Conservation (phyloP, 2,888 invertebrate species). For the Trypoxylon attenuatum region DNA sequence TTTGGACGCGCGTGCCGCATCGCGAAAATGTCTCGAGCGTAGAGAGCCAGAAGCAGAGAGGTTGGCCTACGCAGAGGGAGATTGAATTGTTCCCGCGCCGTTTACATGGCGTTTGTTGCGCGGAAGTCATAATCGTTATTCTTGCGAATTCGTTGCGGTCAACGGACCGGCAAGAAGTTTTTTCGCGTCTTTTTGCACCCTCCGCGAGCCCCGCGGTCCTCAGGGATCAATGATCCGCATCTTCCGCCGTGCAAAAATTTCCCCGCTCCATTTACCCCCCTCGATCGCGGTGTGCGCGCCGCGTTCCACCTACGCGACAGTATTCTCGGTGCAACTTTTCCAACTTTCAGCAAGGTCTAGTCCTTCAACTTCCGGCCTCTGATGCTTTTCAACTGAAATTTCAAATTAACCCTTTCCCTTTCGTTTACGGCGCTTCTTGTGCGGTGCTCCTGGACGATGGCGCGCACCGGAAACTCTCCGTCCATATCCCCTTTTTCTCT, state of each 20-base stretch:
- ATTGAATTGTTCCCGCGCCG: slow-evolving; percentile 48
- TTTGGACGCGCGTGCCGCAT: slow-evolving; percentile 33
- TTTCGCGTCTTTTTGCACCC: slow-evolving; percentile 2
- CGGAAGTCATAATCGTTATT: slow-evolving; percentile 55
- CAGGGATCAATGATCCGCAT: not conserved
- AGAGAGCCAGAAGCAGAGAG: slow-evolving; percentile 2
- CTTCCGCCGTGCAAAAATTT: not conserved
- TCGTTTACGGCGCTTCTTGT: too few relatives aligned
- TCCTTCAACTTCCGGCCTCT: too few relatives aligned
- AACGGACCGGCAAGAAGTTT: slow-evolving; percentile 32
- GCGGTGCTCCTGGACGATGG: not conserved
- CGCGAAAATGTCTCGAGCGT: slow-evolving; percentile 13
- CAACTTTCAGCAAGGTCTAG: too few relatives aligned
- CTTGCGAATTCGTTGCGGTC: slow-evolving; percentile 32
- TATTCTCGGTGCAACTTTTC: too few relatives aligned
- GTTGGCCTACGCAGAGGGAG: not conserved
- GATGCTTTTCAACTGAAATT: too few relatives aligned
- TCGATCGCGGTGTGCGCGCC: not conserved
- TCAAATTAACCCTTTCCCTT: too few relatives aligned
- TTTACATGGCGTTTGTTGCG: slow-evolving; percentile 45
- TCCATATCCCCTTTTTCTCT: too few relatives aligned
- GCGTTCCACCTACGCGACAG: too few relatives aligned
- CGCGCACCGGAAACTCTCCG: not conserved
- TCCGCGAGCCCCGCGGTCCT: not conserved
- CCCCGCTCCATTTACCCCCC: not conserved